Conservation (phyloP, 2,797 vertebrate species). For the Microcaecilia unicolor region DNA sequence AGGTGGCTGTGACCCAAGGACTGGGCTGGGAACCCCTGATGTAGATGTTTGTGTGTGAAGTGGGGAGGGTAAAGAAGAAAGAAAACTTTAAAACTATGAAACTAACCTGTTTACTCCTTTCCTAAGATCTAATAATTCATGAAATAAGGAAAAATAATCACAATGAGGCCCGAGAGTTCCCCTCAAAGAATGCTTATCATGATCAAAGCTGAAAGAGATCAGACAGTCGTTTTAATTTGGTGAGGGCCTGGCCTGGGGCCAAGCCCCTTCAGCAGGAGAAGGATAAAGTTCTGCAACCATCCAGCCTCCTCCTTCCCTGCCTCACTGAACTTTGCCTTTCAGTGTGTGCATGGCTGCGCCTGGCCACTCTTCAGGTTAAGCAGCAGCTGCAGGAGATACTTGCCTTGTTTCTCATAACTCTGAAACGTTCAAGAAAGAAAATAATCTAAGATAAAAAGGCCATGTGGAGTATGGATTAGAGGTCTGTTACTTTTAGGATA, state of each 20-base stretch:
- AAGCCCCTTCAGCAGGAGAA: conserved; percentile 25
- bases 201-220: conserved; percentile 12
- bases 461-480: neutral
- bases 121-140: conserved; percentile 2
- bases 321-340: conserved; percentile 31
- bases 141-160: too few species aligned
- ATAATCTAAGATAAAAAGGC: neutral
- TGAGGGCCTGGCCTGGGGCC: conserved; percentile 27
- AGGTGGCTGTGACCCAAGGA: too few species aligned
- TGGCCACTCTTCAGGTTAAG: neutral
- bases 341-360: neutral
- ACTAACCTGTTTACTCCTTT: neutral
- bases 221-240: conserved; percentile 21
- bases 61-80: too few species aligned
- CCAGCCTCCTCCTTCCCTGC: neutral
- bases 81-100: too few species aligned
- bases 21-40: too few species aligned
- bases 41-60: neutral
- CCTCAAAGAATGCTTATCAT: too few species aligned
- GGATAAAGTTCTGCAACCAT: conserved; percentile 32
- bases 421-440: too few species aligned
- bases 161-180: too few species aligned
- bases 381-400: neutral
- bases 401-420: too few species aligned
- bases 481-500: neutral